Evolutionary conservation across 1,140 invertebrate species (phyloP).

Genomic region (Drosophila setifemur): DNA sequence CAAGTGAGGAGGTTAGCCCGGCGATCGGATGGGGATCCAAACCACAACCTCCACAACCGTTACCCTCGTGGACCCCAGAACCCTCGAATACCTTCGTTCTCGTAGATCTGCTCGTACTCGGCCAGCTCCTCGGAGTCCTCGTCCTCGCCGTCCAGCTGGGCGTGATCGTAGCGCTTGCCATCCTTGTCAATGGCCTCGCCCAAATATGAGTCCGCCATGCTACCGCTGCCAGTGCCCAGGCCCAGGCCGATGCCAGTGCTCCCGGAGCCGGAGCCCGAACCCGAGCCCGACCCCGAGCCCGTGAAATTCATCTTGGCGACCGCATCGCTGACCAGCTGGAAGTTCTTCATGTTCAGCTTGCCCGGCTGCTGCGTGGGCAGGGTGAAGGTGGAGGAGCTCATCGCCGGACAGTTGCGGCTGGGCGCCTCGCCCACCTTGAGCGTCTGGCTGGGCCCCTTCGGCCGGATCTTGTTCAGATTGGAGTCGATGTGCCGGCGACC

Average conservation of each 20-base stretch:
- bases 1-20: background rate
- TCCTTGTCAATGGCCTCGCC: constrained; percentile 61
- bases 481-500: constrained; percentile 85
- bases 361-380: constrained; percentile 88
- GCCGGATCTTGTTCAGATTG: constrained; percentile 85
- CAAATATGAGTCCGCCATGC: constrained; percentile 75
- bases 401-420: constrained; percentile 62
- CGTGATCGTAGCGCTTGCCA: constrained; percentile 83
- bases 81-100: constrained; percentile 83
- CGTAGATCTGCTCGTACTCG: constrained; percentile 82
- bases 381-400: constrained; percentile 72
- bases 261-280: constrained; percentile 21
- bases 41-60: too few relatives aligned
- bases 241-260: constrained; percentile 33
- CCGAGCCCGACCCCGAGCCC: constrained; percentile 39
- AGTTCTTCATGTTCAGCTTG: constrained; percentile 95
- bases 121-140: constrained; percentile 83
- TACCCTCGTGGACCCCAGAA: too few relatives aligned
- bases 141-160: constrained; percentile 91
- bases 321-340: constrained; percentile 93
- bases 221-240: constrained; percentile 68
- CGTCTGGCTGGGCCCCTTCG: constrained; percentile 90
- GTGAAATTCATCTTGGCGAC: constrained; percentile 88
- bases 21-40: too few relatives aligned
- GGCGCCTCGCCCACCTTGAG: constrained; percentile 86